Conservation (phyloP, 2,113 vertebrate species). For the Dipodomys merriami region DNA sequence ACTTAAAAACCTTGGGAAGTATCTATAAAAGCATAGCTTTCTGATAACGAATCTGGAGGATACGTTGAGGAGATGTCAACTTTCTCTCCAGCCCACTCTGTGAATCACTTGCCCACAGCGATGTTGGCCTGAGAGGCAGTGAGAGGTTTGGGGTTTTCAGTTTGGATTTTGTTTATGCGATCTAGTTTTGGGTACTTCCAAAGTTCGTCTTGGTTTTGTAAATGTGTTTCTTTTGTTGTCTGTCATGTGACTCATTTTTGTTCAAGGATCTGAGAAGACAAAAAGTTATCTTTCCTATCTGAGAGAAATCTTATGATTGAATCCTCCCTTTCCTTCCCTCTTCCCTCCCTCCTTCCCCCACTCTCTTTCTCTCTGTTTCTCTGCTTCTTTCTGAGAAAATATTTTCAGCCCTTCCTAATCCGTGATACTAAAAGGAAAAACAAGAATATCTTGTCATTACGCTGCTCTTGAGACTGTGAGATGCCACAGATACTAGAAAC, state of each 20-base stretch:
- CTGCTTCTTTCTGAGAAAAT: neutral
- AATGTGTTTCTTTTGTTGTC: neutral
- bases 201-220: neutral
- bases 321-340: neutral
- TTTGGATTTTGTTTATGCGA: neutral
- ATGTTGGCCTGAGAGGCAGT: accelerated
- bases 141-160: neutral
- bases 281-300: neutral
- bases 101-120: accelerated
- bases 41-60: neutral
- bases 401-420: neutral
- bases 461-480: neutral
- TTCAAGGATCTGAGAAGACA: neutral
- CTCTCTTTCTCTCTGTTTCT: neutral
- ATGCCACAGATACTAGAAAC: neutral
- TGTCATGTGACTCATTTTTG: neutral
- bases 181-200: neutral
- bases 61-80: neutral
- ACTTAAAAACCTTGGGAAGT: neutral
- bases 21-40: neutral
- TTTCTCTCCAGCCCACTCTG: neutral
- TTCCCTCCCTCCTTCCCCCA: neutral
- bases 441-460: neutral
- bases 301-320: neutral
- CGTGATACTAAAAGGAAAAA: neutral